These are phyloP conservation scores for Pterocles orientalis DNA, from an alignment of 2,113 vertebrate species.

Conservation along the genomic window DNA sequence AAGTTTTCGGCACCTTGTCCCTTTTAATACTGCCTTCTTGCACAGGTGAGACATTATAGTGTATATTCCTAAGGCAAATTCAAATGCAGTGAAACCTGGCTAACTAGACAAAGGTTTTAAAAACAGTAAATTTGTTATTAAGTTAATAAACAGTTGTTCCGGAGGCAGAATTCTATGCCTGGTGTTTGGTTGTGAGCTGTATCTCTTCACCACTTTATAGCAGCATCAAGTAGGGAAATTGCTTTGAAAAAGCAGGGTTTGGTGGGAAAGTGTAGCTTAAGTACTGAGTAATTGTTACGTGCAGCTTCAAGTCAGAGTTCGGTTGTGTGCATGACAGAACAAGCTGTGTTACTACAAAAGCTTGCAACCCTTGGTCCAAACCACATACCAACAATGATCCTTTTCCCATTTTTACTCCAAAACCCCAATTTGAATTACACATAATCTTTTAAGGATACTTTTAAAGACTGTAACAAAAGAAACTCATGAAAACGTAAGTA, in stretches of 20 bases:
- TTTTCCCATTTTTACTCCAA: not conserved
- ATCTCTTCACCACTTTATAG: not conserved
- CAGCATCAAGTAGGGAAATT: not conserved
- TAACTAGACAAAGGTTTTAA: not conserved
- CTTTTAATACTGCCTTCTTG: not conserved
- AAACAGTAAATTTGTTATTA: not conserved
- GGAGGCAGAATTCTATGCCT: not conserved
- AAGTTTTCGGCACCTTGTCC: not conserved
- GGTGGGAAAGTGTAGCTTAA: not conserved
- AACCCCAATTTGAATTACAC: not conserved
- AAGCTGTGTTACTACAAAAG: not conserved
- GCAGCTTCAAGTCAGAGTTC: not conserved
- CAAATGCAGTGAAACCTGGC: not conserved
- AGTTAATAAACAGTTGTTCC: not conserved
- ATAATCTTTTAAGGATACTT: not conserved
- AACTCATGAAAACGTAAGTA: not conserved
- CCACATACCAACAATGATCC: not conserved
- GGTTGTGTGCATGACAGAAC: accelerated
- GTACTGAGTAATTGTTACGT: not conserved
- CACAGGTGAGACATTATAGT: not conserved
- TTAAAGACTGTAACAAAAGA: not conserved
- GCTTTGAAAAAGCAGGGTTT: not conserved
- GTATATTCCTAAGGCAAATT: not conserved
- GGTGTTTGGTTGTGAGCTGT: not conserved
- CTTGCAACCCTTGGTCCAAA: not conserved